These are phyloP conservation scores for Hemicentrotus pulcherrimus DNA, from an alignment of 35 echinoderm and acorn worm genomes.

Conservation along the genomic window DNA sequence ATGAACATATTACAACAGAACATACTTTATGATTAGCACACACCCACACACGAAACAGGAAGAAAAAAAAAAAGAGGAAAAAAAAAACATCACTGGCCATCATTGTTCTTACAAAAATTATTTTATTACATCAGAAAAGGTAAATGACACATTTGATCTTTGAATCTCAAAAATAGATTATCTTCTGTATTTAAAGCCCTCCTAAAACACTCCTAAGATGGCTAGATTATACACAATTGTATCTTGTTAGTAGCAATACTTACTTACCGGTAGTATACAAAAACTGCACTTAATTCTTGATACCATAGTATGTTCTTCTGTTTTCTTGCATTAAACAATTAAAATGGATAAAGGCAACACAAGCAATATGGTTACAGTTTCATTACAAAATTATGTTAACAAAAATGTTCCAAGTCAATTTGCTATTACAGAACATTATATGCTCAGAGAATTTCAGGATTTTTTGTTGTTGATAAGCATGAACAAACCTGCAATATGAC, in stretches of 20 bases:
- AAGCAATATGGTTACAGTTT: background rate
- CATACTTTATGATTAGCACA: too few relatives aligned
- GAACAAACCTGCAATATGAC: too few relatives aligned
- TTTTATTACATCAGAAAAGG: background rate
- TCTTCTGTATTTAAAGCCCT: background rate
- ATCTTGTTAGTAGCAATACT: background rate
- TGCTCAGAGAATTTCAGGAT: too few relatives aligned
- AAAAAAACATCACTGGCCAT: background rate
- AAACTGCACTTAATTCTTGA: background rate
- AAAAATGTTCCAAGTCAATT: too few relatives aligned
- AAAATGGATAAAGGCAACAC: background rate
- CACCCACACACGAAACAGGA: background rate
- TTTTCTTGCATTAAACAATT: background rate
- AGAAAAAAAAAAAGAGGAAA: background rate
- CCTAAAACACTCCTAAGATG: background rate
- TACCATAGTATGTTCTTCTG: background rate
- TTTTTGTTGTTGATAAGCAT: too few relatives aligned
- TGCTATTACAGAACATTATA: too few relatives aligned
- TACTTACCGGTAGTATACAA: background rate
- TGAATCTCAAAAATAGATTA: slow-evolving; percentile 5
- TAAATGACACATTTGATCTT: background rate
- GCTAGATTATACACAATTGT: background rate
- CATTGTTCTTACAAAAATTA: background rate
- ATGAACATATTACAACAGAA: too few relatives aligned
- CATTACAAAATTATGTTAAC: background rate